Conservation (phyloP, 2,797 vertebrate species). For the Dendrocincla tyrannina region DNA sequence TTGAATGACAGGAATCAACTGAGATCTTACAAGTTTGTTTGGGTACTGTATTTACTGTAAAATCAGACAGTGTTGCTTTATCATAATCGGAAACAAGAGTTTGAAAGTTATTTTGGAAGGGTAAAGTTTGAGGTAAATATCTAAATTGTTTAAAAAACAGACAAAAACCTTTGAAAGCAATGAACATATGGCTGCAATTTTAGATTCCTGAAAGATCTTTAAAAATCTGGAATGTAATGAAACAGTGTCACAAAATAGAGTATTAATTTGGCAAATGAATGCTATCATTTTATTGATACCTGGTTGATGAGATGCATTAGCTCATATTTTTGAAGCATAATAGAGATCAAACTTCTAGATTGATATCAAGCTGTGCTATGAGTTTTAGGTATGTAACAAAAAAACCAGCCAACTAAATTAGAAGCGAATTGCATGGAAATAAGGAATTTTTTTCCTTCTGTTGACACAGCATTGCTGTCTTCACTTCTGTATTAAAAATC, state of each 20-base stretch:
- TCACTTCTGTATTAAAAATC: neutral
- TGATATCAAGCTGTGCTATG: neutral
- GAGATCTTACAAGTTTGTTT: neutral
- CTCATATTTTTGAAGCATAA: neutral
- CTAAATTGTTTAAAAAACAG: neutral
- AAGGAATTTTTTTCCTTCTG: neutral
- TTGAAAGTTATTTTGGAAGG: neutral
- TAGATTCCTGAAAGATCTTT: neutral
- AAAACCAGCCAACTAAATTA: neutral
- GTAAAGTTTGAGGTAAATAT: neutral
- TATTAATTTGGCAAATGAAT: neutral
- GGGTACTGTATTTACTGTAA: neutral
- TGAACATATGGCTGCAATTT: neutral
- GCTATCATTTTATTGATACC: neutral
- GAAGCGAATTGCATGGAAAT: neutral
- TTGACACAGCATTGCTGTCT: neutral
- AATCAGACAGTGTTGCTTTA: neutral
- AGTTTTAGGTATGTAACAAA: neutral
- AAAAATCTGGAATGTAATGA: neutral
- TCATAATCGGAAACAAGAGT: neutral
- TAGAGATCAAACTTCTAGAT: neutral
- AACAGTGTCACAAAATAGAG: neutral
- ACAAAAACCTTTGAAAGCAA: neutral
- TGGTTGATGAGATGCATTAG: neutral
- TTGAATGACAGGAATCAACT: neutral